phyloP scores from a whole-genome alignment of 2,797 vertebrate genomes.

The Coreius guichenoti region DNA sequence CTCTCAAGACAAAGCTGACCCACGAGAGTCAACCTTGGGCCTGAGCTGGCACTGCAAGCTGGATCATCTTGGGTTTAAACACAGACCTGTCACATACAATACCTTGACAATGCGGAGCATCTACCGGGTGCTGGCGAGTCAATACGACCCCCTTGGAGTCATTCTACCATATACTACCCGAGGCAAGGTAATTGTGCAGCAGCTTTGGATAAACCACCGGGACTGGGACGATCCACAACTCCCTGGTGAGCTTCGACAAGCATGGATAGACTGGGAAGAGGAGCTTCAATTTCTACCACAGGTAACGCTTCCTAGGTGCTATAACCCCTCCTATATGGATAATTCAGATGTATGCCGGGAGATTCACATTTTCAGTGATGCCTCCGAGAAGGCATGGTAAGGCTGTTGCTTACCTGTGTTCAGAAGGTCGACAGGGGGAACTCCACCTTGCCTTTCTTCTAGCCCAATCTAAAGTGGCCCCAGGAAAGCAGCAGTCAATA shows the following conservation, averaged over 20 bases:
- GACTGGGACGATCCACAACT: conserved; percentile 46
- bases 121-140: background rate
- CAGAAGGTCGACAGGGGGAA: too few relatives aligned
- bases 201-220: background rate
- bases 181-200: conserved; percentile 36
- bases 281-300: background rate
- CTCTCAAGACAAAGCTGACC: conserved; percentile 8
- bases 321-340: background rate
- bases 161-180: conserved; percentile 46
- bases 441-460: too few relatives aligned
- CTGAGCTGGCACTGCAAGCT: conserved; percentile 41
- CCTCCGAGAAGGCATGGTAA: background rate
- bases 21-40: conserved; percentile 28
- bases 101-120: background rate
- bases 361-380: conserved; percentile 36
- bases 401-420: background rate
- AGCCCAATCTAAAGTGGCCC: too few relatives aligned
- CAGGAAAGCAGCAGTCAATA: too few relatives aligned
- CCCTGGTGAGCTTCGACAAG: background rate
- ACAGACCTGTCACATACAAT: too few relatives aligned
- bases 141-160: conserved; percentile 47
- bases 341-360: too few relatives aligned
- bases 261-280: background rate
- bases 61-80: too few relatives aligned
- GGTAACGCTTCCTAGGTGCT: background rate